Evolutionary conservation across 2,888 invertebrate genomes (phyloP).

Genomic region (Ectropis crepuscularia): DNA sequence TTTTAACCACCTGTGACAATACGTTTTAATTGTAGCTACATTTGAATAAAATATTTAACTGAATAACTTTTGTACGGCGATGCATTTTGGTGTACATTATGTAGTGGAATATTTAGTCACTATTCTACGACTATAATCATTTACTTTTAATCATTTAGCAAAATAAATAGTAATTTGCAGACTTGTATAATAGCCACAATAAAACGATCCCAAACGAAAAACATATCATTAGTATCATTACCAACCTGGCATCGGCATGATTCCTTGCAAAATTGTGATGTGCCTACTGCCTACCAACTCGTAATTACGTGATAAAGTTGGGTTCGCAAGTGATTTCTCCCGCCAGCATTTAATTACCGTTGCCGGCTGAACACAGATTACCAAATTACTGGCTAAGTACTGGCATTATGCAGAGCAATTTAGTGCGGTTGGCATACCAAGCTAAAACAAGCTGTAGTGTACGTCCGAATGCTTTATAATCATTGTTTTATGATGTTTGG

Average conservation of each 20-base stretch:
- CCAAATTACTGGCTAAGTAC: slow-evolving; percentile 38
- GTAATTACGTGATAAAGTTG: slow-evolving; percentile 40
- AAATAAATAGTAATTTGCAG: no score
- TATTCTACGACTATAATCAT: no score
- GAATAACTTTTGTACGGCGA: no score
- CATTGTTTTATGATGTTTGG: slow-evolving; percentile 33
- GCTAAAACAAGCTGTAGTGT: slow-evolving; percentile 27
- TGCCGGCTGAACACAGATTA: slow-evolving; percentile 38
- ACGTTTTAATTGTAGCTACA: no score
- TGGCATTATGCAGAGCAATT: slow-evolving; percentile 36
- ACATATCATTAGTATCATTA: slow-evolving; percentile 12
- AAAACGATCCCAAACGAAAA: slow-evolving; percentile 1
- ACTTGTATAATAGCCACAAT: no score
- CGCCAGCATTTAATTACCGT: slow-evolving; percentile 38
- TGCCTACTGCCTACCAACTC: slow-evolving; percentile 28
- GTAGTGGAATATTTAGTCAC: no score
- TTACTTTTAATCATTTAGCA: no score
- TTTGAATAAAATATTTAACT: no score
- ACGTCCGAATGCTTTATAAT: slow-evolving; percentile 23
- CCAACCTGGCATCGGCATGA: slow-evolving; percentile 3
- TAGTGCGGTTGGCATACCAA: slow-evolving; percentile 30
- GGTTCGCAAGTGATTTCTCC: slow-evolving; percentile 39
- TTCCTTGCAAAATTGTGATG: slow-evolving; percentile 22
- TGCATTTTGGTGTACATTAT: no score
- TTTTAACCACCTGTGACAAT: no score